These are phyloP conservation scores for Petrocephalus sullivani DNA, from an alignment of 2,797 vertebrate genomes.

Conservation along the genomic window DNA sequence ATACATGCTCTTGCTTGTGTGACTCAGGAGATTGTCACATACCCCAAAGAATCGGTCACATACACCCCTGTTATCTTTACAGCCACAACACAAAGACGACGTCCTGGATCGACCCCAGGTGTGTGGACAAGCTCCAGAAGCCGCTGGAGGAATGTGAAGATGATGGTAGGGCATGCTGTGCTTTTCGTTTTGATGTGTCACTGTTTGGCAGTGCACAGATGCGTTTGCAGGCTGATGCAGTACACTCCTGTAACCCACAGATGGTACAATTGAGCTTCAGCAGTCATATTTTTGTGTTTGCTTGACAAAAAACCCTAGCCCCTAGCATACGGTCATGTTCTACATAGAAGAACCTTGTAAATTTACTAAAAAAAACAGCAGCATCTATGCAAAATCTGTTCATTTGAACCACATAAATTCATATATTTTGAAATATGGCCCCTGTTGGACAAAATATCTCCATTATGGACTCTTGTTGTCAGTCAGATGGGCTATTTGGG, in stretches of 20 bases:
- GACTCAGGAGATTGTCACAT: neutral
- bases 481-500: neutral
- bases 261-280: constrained; percentile 30
- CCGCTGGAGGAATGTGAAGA: constrained; percentile 97
- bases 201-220: neutral
- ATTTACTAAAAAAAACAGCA: neutral
- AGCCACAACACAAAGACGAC: constrained; percentile 99
- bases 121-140: constrained; percentile 87
- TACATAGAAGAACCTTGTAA: neutral
- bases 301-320: neutral
- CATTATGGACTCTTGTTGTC: neutral
- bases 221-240: neutral
- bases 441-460: neutral
- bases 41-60: neutral
- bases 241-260: constrained; percentile 24
- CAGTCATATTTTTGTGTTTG: neutral
- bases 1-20: neutral
- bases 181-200: neutral
- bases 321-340: neutral
- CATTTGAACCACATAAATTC: neutral
- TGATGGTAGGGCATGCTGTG: constrained; percentile 77
- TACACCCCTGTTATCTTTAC: constrained; percentile 37
- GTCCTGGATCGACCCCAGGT: constrained; percentile 97
- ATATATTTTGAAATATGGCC: neutral
- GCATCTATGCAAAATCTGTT: neutral